These are phyloP conservation scores for Lepidurus packardi DNA, from an alignment of 1,140 invertebrate species.

Conservation along the genomic window DNA sequence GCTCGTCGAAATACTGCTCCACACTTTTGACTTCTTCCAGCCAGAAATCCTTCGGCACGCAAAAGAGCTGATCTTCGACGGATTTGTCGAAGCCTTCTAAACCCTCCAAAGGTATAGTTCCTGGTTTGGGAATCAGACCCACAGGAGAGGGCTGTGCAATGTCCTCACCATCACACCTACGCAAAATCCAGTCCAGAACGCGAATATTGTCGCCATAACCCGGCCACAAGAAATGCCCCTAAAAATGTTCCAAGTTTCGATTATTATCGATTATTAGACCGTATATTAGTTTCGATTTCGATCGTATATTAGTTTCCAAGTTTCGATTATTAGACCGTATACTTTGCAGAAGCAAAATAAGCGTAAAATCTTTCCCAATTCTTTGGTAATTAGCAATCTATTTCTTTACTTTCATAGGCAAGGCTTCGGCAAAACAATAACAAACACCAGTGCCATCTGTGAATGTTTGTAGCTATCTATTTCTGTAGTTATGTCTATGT, in stretches of 20 bases:
- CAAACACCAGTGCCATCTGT: too few species aligned
- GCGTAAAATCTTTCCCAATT: background rate
- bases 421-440: too few species aligned
- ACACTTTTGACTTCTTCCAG: slow-evolving; percentile 65
- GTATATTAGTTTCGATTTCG: too few species aligned
- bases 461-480: too few species aligned
- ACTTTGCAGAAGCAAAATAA: background rate
- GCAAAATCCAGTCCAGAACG: slow-evolving; percentile 54
- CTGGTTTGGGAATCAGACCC: slow-evolving; percentile 63
- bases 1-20: slow-evolving; percentile 54
- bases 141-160: slow-evolving; percentile 63
- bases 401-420: too few species aligned
- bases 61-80: slow-evolving; percentile 74
- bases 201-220: slow-evolving; percentile 55
- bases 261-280: too few species aligned
- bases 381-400: too few species aligned
- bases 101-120: slow-evolving; percentile 63
- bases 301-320: too few species aligned
- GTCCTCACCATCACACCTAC: slow-evolving; percentile 64
- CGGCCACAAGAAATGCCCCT: slow-evolving; percentile 53
- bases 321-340: too few species aligned
- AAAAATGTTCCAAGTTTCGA: background rate
- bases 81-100: slow-evolving; percentile 59
- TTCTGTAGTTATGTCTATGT: too few species aligned
- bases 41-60: slow-evolving; percentile 88